Conservation (phyloP, 2,797 vertebrate species). For the Amblyraja radiata region DNA sequence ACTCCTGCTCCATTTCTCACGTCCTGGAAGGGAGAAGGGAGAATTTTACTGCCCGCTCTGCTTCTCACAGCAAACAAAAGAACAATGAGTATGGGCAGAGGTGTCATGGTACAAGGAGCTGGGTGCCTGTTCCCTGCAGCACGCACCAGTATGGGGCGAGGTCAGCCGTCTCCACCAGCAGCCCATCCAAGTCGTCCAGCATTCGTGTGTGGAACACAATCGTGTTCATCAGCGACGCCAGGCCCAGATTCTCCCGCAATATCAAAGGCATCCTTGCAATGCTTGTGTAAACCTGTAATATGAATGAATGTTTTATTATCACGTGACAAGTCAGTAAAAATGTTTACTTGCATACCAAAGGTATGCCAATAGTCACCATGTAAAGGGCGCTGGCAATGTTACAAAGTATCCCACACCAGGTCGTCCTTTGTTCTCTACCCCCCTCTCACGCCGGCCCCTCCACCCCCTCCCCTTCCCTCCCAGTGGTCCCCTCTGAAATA, state of each 20-base stretch:
- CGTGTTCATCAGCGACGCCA: conserved; percentile 81
- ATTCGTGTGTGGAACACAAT: conserved; percentile 81
- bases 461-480: too few relatives aligned
- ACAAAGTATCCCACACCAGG: too few relatives aligned
- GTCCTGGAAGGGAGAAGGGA: not conserved
- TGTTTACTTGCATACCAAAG: too few relatives aligned
- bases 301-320: too few relatives aligned
- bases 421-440: too few relatives aligned
- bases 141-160: conserved; percentile 76
- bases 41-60: not conserved
- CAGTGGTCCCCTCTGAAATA: too few relatives aligned
- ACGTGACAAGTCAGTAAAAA: too few relatives aligned
- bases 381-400: too few relatives aligned
- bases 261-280: conserved; percentile 71
- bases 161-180: conserved; percentile 73
- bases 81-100: not conserved
- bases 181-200: conserved; percentile 69
- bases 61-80: not conserved
- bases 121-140: not conserved
- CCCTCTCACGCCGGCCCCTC: too few relatives aligned
- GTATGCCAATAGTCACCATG: too few relatives aligned
- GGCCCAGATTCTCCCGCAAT: conserved; percentile 64
- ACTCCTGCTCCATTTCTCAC: too few relatives aligned
- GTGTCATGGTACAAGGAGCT: not conserved
- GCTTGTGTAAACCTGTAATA: conserved; percentile 74